phyloP scores from a whole-genome alignment of 2,888 invertebrate species.

The Mesorhabditis belari region DNA sequence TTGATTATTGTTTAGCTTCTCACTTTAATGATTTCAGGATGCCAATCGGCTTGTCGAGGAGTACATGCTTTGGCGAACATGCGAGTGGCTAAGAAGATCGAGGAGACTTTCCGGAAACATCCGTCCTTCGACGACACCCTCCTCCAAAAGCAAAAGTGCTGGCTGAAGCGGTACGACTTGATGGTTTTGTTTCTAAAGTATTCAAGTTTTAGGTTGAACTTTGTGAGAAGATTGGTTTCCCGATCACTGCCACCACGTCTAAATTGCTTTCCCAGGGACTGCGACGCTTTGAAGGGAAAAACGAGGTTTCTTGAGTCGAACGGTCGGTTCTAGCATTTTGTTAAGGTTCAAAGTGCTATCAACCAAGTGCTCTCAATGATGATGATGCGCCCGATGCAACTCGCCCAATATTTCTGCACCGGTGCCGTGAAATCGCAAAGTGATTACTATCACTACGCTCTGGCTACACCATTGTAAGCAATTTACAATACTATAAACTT shows the following conservation, averaged over 20 bases:
- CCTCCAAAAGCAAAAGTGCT: constrained; percentile 65
- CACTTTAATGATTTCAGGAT: constrained; percentile 39
- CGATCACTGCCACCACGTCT: constrained; percentile 69
- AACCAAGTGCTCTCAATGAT: constrained; percentile 66
- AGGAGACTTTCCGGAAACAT: constrained; percentile 68
- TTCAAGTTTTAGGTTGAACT: constrained; percentile 28
- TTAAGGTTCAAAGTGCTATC: background rate
- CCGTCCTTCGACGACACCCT: constrained; percentile 78
- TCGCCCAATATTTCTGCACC: constrained; percentile 58
- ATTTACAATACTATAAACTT: background rate
- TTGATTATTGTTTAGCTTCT: too few relatives aligned
- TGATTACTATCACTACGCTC: constrained; percentile 71
- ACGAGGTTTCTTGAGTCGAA: background rate
- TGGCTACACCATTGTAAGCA: constrained; percentile 70
- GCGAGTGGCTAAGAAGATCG: constrained; percentile 74
- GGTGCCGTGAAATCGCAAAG: constrained; percentile 49
- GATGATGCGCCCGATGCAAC: constrained; percentile 78
- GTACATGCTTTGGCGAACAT: constrained; percentile 92
- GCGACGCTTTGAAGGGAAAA: constrained; percentile 48
- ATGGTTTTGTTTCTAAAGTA: background rate
- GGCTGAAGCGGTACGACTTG: constrained; percentile 34
- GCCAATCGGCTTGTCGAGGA: constrained; percentile 74
- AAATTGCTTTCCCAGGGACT: constrained; percentile 66
- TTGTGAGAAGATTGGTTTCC: constrained; percentile 63
- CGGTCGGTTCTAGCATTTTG: background rate